Evolutionary conservation across 1,140 invertebrate genomes (phyloP), one percentile per base, ranked within the genome.

Genomic region (Caenorhabditis latens): DNA sequence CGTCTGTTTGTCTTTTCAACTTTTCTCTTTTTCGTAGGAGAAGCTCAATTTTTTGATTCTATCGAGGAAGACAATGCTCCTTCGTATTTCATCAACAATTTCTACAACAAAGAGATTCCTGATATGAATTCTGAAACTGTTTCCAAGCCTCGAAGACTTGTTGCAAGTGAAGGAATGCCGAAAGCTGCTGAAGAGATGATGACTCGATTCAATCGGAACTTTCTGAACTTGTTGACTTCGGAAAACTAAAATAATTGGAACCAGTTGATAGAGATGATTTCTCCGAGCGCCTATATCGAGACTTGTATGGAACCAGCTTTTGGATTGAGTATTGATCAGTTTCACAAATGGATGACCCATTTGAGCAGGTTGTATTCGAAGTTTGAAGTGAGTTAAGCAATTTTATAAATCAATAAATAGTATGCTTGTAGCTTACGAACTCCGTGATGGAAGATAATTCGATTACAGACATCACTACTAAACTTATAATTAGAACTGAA

Each of bases 241-340:
- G 21, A n/a, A 16, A 9, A n/a, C 8, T 2, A n/a, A 21, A 61
- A 61, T 8, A n/a, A 61, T 61, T 61, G 57, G 57, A 61, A 61
- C 9, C 14, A 21, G 8, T 21, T 61, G 19, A 61, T 61, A 19
- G 16, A 61, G n/a, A 21, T 61, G 8, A 61, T 61, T 14, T 61
- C 57, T 8, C 57, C 57, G 19, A n/a, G n/a, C n/a, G 57, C 57
- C 8, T 61, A 21, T 61, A 61, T 61, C n/a, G 57, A 61, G 21
- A 61, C 57, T 24, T 61, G 57, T 24, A 61, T 61, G 57, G 57
- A 16, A 61, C n/a, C 57, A 1, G 57, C 57, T 21, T 61, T n/a
- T 61, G 57, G 57, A 61, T 61, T 61, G 57, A 61, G 57, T 61
- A 21, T 61, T 14, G 57, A 61, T 24, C 57, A 61, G 57, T 61